Conservation (phyloP, 1,140 invertebrate genomes). For the Acyrthosiphon pisum region DNA sequence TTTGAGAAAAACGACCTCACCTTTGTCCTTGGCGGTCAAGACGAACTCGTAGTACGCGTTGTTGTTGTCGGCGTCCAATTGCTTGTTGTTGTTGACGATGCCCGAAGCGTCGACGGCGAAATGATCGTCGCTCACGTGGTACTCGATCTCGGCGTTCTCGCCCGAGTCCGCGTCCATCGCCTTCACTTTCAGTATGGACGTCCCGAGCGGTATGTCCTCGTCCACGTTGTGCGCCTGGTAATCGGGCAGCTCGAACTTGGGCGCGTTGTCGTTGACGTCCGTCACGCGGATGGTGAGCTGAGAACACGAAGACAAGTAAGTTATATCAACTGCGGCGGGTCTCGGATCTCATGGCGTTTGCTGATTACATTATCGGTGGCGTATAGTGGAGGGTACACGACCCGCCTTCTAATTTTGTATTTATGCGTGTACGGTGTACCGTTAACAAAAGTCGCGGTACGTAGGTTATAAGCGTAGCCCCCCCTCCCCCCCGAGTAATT, state of each 20-base stretch:
- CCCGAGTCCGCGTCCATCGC: constrained; percentile 92
- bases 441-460: too few species aligned
- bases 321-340: too few species aligned
- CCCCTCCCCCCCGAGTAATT: too few species aligned
- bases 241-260: constrained; percentile 93
- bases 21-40: constrained; percentile 91
- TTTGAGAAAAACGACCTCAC: constrained; percentile 62
- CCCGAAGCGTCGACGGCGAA: constrained; percentile 91
- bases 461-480: too few species aligned
- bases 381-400: too few species aligned
- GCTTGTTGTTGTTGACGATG: constrained; percentile 90
- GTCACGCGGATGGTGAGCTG: constrained; percentile 88
- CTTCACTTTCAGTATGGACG: constrained; percentile 89
- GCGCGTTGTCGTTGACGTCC: constrained; percentile 94
- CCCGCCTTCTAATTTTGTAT: too few species aligned
- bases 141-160: constrained; percentile 91
- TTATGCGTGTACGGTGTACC: too few species aligned
- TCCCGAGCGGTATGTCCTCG: constrained; percentile 90
- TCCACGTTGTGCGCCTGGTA: constrained; percentile 95
- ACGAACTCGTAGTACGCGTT: constrained; percentile 95
- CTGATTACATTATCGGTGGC: too few species aligned
- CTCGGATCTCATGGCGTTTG: too few species aligned
- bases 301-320: neutral
- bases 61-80: constrained; percentile 92
- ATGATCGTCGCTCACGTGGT: constrained; percentile 89